Evolutionary conservation across 30 jellyfish, hydroid and myxozoan species (phyloP).

Genomic region (Aurelia sp.): DNA sequence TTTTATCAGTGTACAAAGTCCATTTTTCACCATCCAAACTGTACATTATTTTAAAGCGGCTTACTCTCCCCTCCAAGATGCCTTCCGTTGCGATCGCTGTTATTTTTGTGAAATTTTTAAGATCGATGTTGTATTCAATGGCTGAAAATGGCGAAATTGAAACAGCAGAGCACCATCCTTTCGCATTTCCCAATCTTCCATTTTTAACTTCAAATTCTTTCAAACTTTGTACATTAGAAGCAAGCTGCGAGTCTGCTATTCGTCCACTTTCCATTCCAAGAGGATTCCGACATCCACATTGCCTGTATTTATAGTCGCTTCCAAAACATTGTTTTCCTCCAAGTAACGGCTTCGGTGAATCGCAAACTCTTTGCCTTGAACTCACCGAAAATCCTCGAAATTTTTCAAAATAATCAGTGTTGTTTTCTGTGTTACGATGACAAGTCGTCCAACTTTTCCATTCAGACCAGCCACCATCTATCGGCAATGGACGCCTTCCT

Average conservation of each 20-base stretch:
- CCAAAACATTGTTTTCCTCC: slow-evolving; percentile 77
- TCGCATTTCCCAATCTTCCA: slow-evolving; percentile 41
- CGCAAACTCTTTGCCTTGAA: slow-evolving; percentile 56
- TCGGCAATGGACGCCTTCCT: slow-evolving; percentile 61
- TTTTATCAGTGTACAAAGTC: slow-evolving; percentile 28
- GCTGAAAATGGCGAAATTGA: slow-evolving; percentile 25
- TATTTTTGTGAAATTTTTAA: slow-evolving; percentile 30
- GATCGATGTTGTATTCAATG: slow-evolving; percentile 50
- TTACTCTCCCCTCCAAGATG: slow-evolving; percentile 50
- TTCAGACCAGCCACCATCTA: slow-evolving; percentile 84
- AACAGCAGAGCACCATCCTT: slow-evolving; percentile 75
- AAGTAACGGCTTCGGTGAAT: slow-evolving; percentile 66
- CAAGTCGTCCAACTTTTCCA: slow-evolving; percentile 77
- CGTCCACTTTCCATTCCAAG: slow-evolving; percentile 76
- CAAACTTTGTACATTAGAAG: slow-evolving; percentile 24
- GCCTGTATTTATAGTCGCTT: slow-evolving; percentile 44
- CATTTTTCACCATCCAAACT: slow-evolving; percentile 55
- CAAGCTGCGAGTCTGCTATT: slow-evolving; percentile 47
- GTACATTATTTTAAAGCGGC: slow-evolving; percentile 38
- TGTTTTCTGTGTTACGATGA: slow-evolving; percentile 35
- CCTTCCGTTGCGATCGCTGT: slow-evolving; percentile 75
- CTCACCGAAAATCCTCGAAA: slow-evolving; percentile 56
- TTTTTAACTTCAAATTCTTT: slow-evolving; percentile 21
- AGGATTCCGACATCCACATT: slow-evolving; percentile 71
- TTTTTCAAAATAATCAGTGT: slow-evolving; percentile 19